Evolutionary conservation across 2,113 vertebrate genomes (phyloP).

Genomic region (Hippocampus abdominalis): DNA sequence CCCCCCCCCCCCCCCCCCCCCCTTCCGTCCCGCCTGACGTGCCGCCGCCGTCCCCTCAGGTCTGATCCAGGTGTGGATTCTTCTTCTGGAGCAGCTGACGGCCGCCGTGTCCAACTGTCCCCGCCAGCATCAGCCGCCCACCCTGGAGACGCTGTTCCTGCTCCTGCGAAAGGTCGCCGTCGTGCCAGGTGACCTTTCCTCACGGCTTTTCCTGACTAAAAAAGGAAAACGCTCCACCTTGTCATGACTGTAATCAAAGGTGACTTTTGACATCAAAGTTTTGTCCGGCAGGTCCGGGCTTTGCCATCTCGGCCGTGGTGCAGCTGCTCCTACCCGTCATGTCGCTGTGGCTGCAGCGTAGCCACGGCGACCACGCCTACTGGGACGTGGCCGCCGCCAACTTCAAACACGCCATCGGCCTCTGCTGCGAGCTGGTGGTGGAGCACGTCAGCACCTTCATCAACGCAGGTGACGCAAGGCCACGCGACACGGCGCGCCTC

Average conservation of each 20-base stretch:
- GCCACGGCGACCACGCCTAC: constrained; percentile 90
- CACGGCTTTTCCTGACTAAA: too few relatives aligned
- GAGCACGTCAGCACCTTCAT: constrained; percentile 94
- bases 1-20: not conserved
- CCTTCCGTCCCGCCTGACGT: not conserved
- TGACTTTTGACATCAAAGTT: too few relatives aligned
- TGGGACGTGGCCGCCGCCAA: constrained; percentile 93
- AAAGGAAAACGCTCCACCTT: too few relatives aligned
- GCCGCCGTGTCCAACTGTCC: constrained; percentile 94
- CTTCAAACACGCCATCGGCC: constrained; percentile 96
- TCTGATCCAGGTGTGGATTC: constrained; percentile 95
- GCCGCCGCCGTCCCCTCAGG: constrained; percentile 67
- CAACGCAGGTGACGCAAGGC: constrained; percentile 74
- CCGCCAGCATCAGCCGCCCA: constrained; percentile 92
- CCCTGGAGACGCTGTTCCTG: constrained; percentile 89
- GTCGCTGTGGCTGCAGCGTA: constrained; percentile 93
- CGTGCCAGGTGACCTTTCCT: constrained; percentile 75
- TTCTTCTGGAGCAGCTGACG: constrained; percentile 91
- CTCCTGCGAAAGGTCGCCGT: constrained; percentile 85
- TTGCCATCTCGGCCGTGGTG: constrained; percentile 92
- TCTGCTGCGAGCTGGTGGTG: constrained; percentile 94
- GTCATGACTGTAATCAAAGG: too few relatives aligned
- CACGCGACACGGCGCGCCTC: too few relatives aligned
- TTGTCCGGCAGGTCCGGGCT: constrained; percentile 82
- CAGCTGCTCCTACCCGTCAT: constrained; percentile 96